Base-by-base conservation (phyloP, 2,113 vertebrate genomes). In the Xiphophorus hellerii region DNA sequence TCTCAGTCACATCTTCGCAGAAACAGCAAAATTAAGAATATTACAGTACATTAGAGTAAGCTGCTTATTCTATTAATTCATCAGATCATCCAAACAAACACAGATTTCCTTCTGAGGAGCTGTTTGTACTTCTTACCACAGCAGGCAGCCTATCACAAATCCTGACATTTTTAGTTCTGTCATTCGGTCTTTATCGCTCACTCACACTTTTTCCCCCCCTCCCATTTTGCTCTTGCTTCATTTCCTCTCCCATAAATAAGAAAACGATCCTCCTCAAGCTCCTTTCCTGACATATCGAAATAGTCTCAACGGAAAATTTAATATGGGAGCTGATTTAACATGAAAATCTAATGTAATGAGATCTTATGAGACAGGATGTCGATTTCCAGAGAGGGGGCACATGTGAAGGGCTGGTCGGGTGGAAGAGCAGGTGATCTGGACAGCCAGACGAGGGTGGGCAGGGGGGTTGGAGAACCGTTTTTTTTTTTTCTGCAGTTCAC, bases 281-380 rank as follows among this genome's bases (percentile, higher is more conserved):
- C 33, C 30, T 72, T 76, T 44, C 66, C 80, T 65, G 65, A 73
- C 62, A 70, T 54, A 78, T 82, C 76, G 60, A 71, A 84, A 82
- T 79, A 58, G 66, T 58, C 44, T 70, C 60, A 72, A 86, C 78
- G 82, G 84, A 74, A 27, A 81, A 87, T 68, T 67, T 66, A 82
- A 87, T 54, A 76, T 72, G 77, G 35, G 61, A 81, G 67, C 84
- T 84, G 87, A 87, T 90, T 90, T 87, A 84, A 88, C 79, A 86
- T 11, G 69, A 90, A 90, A 85, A 87, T 81, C 68, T 74, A 76
- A 89, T 88, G 83, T 86, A 90, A 90, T 89, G 85, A 89, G 87
- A 84, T 88, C 80, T 81, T 89, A 83, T 61, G 80, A 90, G 90
- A 92, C 85, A 82, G 73, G 87, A 83, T 88, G 84, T 86, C 82